These are phyloP conservation scores for Glossophaga mutica DNA, from an alignment of 2,797 vertebrate genomes.

Conservation along the genomic window DNA sequence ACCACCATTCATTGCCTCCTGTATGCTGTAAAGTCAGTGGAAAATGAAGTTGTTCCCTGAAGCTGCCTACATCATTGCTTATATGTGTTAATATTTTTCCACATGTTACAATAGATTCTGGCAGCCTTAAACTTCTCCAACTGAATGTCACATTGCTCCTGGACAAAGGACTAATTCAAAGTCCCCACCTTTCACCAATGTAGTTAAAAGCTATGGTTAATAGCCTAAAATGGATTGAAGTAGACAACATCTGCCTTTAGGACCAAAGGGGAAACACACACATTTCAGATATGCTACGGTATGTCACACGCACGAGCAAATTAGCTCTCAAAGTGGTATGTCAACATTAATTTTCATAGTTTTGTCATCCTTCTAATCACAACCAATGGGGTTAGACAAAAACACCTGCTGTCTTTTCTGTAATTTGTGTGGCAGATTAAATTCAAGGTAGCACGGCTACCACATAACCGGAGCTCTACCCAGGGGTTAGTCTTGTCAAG, in stretches of 20 bases:
- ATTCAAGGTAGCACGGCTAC: slow-evolving; percentile 50
- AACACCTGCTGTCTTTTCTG: slow-evolving; percentile 61
- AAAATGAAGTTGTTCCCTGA: not conserved
- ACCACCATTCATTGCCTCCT: not conserved
- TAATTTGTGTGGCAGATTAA: slow-evolving; percentile 59
- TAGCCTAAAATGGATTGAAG: slow-evolving; percentile 57
- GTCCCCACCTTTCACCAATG: slow-evolving; percentile 46
- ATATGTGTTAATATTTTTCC: slow-evolving; percentile 17
- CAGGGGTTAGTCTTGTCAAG: not conserved
- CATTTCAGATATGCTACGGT: slow-evolving; percentile 12
- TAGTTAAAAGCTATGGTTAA: slow-evolving; percentile 61
- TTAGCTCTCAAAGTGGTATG: slow-evolving; percentile 50
- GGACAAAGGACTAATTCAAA: slow-evolving; percentile 67
- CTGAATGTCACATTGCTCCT: slow-evolving; percentile 27
- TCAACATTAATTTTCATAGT: slow-evolving; percentile 65
- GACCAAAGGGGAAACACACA: slow-evolving; percentile 54
- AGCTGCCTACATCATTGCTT: not conserved
- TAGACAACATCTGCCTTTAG: slow-evolving; percentile 63
- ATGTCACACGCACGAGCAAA: slow-evolving; percentile 38
- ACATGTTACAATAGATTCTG: not conserved
- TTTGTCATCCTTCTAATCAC: slow-evolving; percentile 56
- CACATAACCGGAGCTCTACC: not conserved
- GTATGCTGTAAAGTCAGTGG: not conserved
- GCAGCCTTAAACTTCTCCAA: slow-evolving; percentile 44
- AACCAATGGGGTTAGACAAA: slow-evolving; percentile 61